phyloP scores from a whole-genome alignment of 2,797 vertebrate genomes.

The Eleutherodactylus coqui region DNA sequence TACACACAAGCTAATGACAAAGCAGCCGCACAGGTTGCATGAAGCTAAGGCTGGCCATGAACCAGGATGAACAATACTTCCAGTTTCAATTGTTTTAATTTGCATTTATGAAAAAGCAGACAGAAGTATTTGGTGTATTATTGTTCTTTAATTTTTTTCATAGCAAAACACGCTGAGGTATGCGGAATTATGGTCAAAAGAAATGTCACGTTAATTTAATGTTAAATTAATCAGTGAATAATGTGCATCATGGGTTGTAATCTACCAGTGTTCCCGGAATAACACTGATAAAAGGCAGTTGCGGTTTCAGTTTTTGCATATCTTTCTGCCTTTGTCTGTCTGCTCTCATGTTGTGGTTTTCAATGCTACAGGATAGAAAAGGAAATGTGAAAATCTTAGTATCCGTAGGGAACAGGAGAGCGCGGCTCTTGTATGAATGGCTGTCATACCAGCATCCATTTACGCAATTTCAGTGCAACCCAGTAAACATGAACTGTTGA shows the following conservation, averaged over 20 bases:
- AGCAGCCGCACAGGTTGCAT: too few species aligned
- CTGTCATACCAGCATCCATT: neutral
- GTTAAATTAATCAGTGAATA: neutral
- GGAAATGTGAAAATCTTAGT: neutral
- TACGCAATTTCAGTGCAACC: neutral
- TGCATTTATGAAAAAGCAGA: too few species aligned
- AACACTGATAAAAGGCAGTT: neutral
- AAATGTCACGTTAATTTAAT: too few species aligned
- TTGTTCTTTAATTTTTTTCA: too few species aligned
- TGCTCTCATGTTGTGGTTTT: neutral
- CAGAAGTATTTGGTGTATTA: too few species aligned
- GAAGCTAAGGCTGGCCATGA: too few species aligned
- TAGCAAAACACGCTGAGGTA: too few species aligned
- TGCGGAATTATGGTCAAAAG: too few species aligned
- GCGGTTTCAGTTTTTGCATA: neutral
- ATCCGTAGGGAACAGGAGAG: neutral
- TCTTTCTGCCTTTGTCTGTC: neutral
- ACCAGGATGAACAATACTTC: too few species aligned
- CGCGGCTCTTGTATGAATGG: neutral
- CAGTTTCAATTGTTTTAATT: too few species aligned
- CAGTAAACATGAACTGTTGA: slow-evolving; percentile 26
- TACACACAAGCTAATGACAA: too few species aligned
- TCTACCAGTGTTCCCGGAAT: neutral
- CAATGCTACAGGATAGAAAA: neutral
- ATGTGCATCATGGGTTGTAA: neutral